A percentile compares a stretch with the other conserved stretches of the same genome.
Evolutionary conservation across 2,888 invertebrate species (phyloP).

Genomic region (Phyllotreta cruciferae): DNA sequence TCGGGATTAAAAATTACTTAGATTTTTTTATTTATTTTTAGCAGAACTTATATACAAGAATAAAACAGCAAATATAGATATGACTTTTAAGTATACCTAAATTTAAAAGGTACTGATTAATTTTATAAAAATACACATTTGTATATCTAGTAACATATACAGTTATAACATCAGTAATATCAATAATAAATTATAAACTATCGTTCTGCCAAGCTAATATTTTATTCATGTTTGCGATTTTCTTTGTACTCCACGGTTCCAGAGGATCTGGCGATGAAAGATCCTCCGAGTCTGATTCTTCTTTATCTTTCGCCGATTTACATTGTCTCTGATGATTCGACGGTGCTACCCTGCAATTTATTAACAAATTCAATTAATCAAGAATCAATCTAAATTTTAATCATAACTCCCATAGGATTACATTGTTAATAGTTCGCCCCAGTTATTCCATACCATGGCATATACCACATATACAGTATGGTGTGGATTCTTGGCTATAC

Average conservation of each 20-base stretch:
- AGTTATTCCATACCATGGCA: no score
- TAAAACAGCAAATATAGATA: no score
- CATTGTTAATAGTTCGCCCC: no score
- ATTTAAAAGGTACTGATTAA: no score
- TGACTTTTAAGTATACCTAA: no score
- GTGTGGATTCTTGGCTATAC: no score
- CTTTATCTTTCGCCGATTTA: conserved; percentile 56
- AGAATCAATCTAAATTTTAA: background rate
- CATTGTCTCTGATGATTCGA: conserved; percentile 57
- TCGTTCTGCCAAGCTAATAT: conserved; percentile 71
- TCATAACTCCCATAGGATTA: no score
- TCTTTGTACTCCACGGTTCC: conserved; percentile 77
- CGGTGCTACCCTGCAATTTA: conserved; percentile 61
- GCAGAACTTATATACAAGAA: no score
- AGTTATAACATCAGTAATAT: conserved; percentile 4
- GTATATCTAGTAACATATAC: background rate
- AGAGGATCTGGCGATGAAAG: conserved; percentile 67
- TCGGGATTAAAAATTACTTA: no score
- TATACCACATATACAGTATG: no score
- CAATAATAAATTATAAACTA: conserved; percentile 56
- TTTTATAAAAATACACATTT: no score
- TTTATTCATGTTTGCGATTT: conserved; percentile 74
- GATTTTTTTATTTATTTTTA: no score
- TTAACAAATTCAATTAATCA: background rate
- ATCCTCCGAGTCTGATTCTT: conserved; percentile 47